Percentiles rank a stretch among this genome's conserved stretches.
These are phyloP conservation scores for Phocoena phocoena DNA, from an alignment of 2,113 vertebrate genomes.

Conservation along the genomic window DNA sequence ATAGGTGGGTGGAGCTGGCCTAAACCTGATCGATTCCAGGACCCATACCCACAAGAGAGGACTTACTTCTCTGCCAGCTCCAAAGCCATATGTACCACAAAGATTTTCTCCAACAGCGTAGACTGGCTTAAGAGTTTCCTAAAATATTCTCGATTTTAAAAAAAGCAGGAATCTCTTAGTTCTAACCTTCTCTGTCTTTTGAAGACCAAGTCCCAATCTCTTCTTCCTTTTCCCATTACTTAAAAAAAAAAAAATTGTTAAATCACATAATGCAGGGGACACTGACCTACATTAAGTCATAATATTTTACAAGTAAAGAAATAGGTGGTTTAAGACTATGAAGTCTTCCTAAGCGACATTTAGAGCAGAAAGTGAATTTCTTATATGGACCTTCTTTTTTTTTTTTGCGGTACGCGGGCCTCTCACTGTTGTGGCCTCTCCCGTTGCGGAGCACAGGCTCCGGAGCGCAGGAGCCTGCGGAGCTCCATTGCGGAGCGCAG, in stretches of 20 bases:
- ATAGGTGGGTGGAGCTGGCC: neutral
- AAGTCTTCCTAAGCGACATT: conserved; percentile 21
- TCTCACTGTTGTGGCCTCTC: too few species aligned
- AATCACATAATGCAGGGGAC: neutral
- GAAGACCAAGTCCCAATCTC: neutral
- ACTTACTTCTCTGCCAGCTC: neutral
- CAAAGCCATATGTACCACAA: neutral
- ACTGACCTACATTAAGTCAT: neutral
- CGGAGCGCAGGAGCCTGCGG: too few species aligned
- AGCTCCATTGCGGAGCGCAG: too few species aligned
- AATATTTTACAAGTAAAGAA: conserved; percentile 5
- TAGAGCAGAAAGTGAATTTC: conserved; percentile 8
- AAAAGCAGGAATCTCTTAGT: neutral
- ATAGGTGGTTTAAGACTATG: neutral
- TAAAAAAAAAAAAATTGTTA: neutral
- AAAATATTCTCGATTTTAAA: neutral
- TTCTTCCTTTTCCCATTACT: neutral
- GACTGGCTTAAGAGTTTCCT: neutral
- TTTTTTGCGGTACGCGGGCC: too few species aligned
- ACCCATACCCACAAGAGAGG: neutral
- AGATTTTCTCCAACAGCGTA: neutral
- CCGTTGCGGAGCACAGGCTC: too few species aligned
- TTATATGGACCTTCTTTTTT: neutral
- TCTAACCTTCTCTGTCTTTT: conserved; percentile 17
- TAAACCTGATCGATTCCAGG: neutral